Evolutionary conservation across 2,797 vertebrate genomes (phyloP), one percentile per base, ranked within the genome.

Genomic region (Uromys caudimaculatus): DNA sequence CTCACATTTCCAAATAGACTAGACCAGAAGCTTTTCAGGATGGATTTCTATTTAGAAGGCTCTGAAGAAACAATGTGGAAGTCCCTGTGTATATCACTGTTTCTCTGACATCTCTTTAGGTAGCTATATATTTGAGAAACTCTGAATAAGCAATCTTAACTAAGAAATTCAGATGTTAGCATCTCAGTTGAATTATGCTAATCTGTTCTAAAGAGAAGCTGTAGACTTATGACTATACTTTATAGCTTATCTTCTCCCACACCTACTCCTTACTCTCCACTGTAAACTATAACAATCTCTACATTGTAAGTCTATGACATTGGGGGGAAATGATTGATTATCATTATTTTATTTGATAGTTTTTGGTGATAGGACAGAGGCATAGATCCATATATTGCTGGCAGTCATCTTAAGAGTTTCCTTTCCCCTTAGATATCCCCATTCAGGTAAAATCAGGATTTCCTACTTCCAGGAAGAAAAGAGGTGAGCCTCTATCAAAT

Each of bases 201-300:
- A 44, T 50, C n/a, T 95, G n/a, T 93, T 93, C 54, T n/a, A 82
- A 94, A 73, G 82, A 58, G 44, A 90, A 62, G 56, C 71, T 52
- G 35, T 50, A 50, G 78, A 29, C 52, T 41, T 60, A 32, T 64
- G 35, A 12, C 58, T n/a, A 19, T 67, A 32, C 23, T 64, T n/a
- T 35, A 69, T n/a, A 16, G 17, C 14, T 77, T 29, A 44, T 16
- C 56, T 16, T 47, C 32, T 54, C 21, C 6, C 82, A 84, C 29
- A 64, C 27, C 12, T 50, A 50, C 29, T 29, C 12, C 44, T 85
- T 92, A 35, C 3, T 95, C 17, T 27, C 19, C 11, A 41, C 3
- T 71, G 81, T 2, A 60, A 62, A 19, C 56, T 11, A 44, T 44
- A 64, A 79, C 44, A 95, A 90, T 75, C 9, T 12, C 8, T 41